Evolutionary conservation across 1,140 invertebrate genomes (phyloP), one percentile per base, ranked within the genome.

Genomic region (Lepidotrigona ventralis): DNA sequence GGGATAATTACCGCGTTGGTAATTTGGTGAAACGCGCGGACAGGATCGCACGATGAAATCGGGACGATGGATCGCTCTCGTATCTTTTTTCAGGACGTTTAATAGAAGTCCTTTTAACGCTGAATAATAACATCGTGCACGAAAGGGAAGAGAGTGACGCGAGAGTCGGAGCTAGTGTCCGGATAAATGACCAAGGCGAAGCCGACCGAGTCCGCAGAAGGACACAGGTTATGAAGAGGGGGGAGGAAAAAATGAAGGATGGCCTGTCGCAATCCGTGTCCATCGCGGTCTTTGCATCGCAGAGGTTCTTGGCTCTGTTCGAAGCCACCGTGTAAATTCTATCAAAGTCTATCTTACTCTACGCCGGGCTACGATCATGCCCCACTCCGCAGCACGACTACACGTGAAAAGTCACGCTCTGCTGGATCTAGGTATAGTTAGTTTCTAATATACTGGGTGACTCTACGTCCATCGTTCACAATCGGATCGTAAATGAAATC

Each of bases 381-480:
- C 84, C 84, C 90, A 85, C 89, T 91, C 80, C 88, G 8, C 39
- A 53, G 66, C 77, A 77, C 80, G 83, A 84, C 83, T 89, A 88
- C 91, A 92, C 92, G 91, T 91, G 91, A 93, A 91, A 92, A 91
- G 92, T 93, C 93, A 93, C 90, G 93, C 91, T 93, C 90, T 81
- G 93, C 63, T 92, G 91, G 86, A 85, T 86, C 77, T 85, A 89
- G 88, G 90, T 90, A 90, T 89, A 90, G 90, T 90, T 90, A 81
- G 88, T 89, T 83, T 88, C 83, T 74, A 70, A 86, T 91, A 86
- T 91, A 93, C 92, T 90, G 91, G 91, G 90, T 92, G 92, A 80
- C 80, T 83, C 73, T 46, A 79, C 60, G 54, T 54, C 56, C 23
- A 33, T 12, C 46, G 15, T 15, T 68, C 46, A 17, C 29, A 14